These are phyloP conservation scores for Dexiosoma caninum DNA, from an alignment of 2,888 invertebrate genomes.

Conservation along the genomic window DNA sequence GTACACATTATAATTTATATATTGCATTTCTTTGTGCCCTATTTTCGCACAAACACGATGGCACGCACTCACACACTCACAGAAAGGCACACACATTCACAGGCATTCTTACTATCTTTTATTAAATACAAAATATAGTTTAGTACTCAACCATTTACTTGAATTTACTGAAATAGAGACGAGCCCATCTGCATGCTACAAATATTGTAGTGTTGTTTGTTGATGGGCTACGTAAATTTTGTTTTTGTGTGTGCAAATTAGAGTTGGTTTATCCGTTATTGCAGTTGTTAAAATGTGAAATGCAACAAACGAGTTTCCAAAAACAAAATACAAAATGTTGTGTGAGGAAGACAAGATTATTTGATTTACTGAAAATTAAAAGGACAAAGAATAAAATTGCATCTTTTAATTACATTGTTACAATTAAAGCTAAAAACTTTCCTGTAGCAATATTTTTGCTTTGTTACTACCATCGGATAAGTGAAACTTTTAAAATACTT, in stretches of 20 bases:
- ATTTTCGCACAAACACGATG: neutral
- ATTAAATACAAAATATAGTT: conserved; percentile 29
- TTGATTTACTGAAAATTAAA: neutral
- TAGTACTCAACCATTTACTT: conserved; percentile 6
- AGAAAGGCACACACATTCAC: too few relatives aligned
- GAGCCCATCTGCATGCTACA: neutral
- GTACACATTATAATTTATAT: neutral
- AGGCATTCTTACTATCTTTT: neutral
- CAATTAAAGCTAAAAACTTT: neutral
- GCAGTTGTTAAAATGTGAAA: conserved; percentile 21
- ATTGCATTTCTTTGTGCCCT: neutral
- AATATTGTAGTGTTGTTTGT: neutral
- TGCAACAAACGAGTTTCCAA: neutral
- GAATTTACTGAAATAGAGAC: neutral
- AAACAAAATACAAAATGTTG: neutral
- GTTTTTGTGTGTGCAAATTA: neutral
- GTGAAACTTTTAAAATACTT: neutral
- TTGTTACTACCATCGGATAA: too few relatives aligned
- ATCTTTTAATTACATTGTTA: conserved; percentile 46
- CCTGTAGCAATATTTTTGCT: neutral
- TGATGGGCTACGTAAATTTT: neutral
- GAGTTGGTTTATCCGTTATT: neutral
- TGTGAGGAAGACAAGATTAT: neutral
- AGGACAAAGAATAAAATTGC: conserved; percentile 17
- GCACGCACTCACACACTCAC: neutral